Evolutionary conservation across 2,797 vertebrate genomes (phyloP).

Genomic region (Toxotes lorentzi): DNA sequence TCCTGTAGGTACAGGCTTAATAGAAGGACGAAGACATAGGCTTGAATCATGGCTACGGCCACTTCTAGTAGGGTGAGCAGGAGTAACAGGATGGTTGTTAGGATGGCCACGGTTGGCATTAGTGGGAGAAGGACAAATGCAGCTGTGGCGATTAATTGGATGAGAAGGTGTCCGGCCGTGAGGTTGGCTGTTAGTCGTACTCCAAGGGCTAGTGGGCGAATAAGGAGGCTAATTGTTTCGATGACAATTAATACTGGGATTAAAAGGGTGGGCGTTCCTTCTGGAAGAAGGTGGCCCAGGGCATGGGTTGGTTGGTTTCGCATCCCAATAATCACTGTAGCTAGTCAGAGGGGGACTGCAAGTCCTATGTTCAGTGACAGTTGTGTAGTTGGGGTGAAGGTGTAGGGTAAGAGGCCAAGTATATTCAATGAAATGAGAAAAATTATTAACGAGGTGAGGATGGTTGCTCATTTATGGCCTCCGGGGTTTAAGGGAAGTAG

Average conservation of each 20-base stretch:
- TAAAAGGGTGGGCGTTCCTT: conserved; percentile 6
- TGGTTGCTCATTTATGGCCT: conserved; percentile 39
- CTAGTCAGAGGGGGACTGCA: conserved; percentile 28
- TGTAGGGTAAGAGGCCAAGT: conserved; percentile 36
- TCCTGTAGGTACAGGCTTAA: conserved; percentile 69
- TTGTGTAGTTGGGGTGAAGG: conserved; percentile 61
- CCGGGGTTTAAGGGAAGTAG: rapidly evolving
- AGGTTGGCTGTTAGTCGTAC: conserved; percentile 68
- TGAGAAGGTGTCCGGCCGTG: conserved; percentile 20
- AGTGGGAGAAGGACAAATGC: rapidly evolving
- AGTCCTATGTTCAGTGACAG: conserved; percentile 30
- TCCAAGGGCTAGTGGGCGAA: conserved; percentile 36
- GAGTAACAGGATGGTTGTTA: rapidly evolving
- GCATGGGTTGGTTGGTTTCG: conserved; percentile 21
- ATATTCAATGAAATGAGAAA: conserved; percentile 37
- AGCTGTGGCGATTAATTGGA: conserved; percentile 33
- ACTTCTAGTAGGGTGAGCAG: conserved; percentile 28
- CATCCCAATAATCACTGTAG: conserved; percentile 24
- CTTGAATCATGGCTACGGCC: conserved; percentile 57
- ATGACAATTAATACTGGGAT: conserved; percentile 56
- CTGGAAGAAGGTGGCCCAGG: conserved; percentile 49
- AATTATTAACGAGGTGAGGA: rapidly evolving
- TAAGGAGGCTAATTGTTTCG: conserved; percentile 71
- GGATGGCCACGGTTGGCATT: rapidly evolving
- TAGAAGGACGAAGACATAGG: conserved; percentile 55